Percentiles rank a stretch among this genome's conserved stretches.
Evolutionary conservation across 2,113 vertebrate genomes (phyloP).

Genomic region (Motacilla tschutschensis): DNA sequence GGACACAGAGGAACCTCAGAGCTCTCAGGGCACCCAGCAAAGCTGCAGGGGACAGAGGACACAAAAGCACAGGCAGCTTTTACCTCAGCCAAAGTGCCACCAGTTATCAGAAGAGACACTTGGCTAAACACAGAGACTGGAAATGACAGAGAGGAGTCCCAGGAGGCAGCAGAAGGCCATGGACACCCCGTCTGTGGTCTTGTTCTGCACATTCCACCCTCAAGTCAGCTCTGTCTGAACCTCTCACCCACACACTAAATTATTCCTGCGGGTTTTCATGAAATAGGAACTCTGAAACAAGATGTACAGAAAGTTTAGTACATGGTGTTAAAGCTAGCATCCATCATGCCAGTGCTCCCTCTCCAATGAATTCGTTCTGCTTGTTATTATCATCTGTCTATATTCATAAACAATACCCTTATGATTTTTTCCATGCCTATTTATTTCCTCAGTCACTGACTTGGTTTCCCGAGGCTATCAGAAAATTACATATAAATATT

Average conservation of each 20-base stretch:
- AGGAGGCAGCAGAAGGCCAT: neutral
- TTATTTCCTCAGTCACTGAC: conserved; percentile 36
- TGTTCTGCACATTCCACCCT: conserved; percentile 33
- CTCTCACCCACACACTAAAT: conserved; percentile 36
- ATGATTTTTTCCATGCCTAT: conserved; percentile 46
- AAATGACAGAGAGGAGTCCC: neutral
- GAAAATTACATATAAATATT: conserved; percentile 26
- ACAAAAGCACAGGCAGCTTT: neutral
- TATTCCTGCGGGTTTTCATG: conserved; percentile 52
- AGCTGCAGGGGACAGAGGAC: neutral
- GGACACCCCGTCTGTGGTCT: conserved; percentile 24
- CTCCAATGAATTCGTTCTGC: conserved; percentile 18
- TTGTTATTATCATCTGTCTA: conserved; percentile 56
- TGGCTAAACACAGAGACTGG: neutral
- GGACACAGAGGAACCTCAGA: neutral
- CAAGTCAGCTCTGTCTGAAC: conserved; percentile 16
- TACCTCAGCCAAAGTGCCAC: neutral
- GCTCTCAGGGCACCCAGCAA: neutral
- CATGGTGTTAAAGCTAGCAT: conserved; percentile 27
- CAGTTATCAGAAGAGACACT: neutral
- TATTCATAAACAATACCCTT: conserved; percentile 51
- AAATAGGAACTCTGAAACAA: conserved; percentile 38
- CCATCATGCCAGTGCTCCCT: conserved; percentile 11
- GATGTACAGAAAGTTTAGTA: conserved; percentile 49
- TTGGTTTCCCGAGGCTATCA: conserved; percentile 36